Percentiles rank a stretch among this genome's conserved stretches.
Evolutionary conservation across 2,888 invertebrate species (phyloP).

Genomic region (Dolichomitus sp.): DNA sequence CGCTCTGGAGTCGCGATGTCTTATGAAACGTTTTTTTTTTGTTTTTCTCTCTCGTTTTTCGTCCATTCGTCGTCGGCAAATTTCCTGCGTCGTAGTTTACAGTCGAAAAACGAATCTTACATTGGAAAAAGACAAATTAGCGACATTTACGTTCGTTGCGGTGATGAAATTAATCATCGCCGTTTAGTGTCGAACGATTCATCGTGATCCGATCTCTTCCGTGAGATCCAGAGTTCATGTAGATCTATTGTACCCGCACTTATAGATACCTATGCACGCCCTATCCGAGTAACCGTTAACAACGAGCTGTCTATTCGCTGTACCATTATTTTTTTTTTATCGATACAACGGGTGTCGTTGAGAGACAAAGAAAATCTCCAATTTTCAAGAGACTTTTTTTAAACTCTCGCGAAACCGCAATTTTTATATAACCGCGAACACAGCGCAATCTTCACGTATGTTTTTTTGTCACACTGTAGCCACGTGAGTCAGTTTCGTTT

Average conservation of each 20-base stretch:
- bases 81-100: background rate
- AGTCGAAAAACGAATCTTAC: background rate
- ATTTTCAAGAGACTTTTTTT: slow-evolving; percentile 1
- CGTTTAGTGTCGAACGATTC: background rate
- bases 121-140: too few species aligned
- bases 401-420: background rate
- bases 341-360: slow-evolving; percentile 23
- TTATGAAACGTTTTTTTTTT: slow-evolving; percentile 5
- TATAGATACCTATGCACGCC: slow-evolving; percentile 7
- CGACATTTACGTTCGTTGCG: background rate
- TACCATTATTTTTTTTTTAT: slow-evolving; percentile 23
- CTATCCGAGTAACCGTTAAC: slow-evolving; percentile 42
- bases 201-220: slow-evolving; percentile 32
- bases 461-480: slow-evolving; percentile 2
- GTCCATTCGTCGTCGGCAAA: background rate
- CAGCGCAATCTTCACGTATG: slow-evolving; percentile 15
- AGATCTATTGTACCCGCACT: slow-evolving; percentile 37
- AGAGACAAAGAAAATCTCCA: slow-evolving; percentile 8
- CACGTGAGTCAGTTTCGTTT: slow-evolving; percentile 35
- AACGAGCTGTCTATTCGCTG: slow-evolving; percentile 23
- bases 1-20: slow-evolving; percentile 71
- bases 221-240: slow-evolving; percentile 13
- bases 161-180: background rate
- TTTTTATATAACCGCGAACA: background rate
- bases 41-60: slow-evolving; percentile 7